Percentiles rank a stretch among this genome's conserved stretches.
Evolutionary conservation across 2,113 vertebrate genomes (phyloP).

Genomic region (Pseudorectes ferrugineus): DNA sequence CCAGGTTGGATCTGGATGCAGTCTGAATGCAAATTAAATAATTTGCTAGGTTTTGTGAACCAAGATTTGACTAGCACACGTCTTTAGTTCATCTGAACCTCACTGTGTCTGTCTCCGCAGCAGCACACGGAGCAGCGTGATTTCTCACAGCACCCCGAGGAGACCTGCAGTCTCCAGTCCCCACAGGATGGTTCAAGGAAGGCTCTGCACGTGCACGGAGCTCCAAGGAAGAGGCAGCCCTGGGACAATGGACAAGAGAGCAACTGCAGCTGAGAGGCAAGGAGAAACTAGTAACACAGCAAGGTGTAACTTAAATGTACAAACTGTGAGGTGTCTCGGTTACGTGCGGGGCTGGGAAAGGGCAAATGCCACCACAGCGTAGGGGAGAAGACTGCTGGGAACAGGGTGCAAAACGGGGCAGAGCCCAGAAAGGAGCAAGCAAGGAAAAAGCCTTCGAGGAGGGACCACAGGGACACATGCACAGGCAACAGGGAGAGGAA

Average conservation of each 20-base stretch:
- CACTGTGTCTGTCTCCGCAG: not conserved
- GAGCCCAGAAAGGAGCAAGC: not conserved
- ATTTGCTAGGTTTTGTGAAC: not conserved
- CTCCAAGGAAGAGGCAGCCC: not conserved
- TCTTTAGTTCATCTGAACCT: not conserved
- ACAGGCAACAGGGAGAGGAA: not conserved
- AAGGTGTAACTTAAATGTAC: not conserved
- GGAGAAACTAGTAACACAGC: not conserved
- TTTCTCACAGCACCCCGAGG: not conserved
- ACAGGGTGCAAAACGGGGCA: not conserved
- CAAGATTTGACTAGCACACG: not conserved
- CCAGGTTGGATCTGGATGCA: not conserved
- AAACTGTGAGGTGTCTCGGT: not conserved
- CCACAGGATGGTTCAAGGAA: not conserved
- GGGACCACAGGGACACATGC: not conserved
- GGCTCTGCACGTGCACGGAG: accelerated
- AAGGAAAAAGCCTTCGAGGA: not conserved
- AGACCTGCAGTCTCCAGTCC: not conserved
- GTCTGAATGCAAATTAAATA: not conserved
- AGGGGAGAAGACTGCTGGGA: not conserved
- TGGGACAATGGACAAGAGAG: not conserved
- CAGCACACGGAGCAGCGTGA: not conserved
- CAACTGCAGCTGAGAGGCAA: not conserved
- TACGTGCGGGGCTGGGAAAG: accelerated
- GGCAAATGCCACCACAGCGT: not conserved